Evolutionary conservation across 2,888 invertebrate species (phyloP), one percentile per base, ranked within the genome.

Genomic region (Coenonympha arcania): DNA sequence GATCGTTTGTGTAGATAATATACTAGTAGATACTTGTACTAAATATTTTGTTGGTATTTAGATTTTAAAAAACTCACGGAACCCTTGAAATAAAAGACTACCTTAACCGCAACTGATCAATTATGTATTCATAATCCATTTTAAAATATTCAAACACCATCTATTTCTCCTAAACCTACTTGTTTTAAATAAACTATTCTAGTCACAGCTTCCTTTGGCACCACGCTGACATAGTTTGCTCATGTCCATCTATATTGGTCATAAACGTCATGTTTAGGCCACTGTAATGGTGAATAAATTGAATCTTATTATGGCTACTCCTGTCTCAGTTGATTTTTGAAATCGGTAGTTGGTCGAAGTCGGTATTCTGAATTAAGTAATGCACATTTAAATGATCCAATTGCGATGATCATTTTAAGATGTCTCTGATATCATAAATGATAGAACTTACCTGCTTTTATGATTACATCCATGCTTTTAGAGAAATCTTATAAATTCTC

Each of bases 211-310:
- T 48, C 52, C 41, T 46, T 33, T 6, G 55, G 39, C 53, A 33
- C 42, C 58, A 58, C 49, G 58, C 58, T 58, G 58, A 42, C 56
- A 15, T 16, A 15, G 40, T 41, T 51, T 47, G 45, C 48, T 31
- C 52, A 51, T 55, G 52, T 57, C 52, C 52, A 55, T 56, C 52
- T 43, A 46, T 40, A 52, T 52, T 22, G 43, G 40, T 46, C 47
- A 58, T 58, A 58, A 56, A 56, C 48, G 52, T 58, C 51, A 49
- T 24, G 43, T 49, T 53, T 55, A 55, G 50, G 34, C 47, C 48
- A 30, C 41, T 19, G 39, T 39, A 34, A 42, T 53, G 46, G 50
- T 28, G 49, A 44, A 55, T 55, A 55, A 55, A 55, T 50, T 44
- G 19, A 15, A 40, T 16, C 40, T 51, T 55, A 44, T 47, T 52